Evolutionary conservation across 1,140 invertebrate species (phyloP).

Genomic region (Galleria mellonella): DNA sequence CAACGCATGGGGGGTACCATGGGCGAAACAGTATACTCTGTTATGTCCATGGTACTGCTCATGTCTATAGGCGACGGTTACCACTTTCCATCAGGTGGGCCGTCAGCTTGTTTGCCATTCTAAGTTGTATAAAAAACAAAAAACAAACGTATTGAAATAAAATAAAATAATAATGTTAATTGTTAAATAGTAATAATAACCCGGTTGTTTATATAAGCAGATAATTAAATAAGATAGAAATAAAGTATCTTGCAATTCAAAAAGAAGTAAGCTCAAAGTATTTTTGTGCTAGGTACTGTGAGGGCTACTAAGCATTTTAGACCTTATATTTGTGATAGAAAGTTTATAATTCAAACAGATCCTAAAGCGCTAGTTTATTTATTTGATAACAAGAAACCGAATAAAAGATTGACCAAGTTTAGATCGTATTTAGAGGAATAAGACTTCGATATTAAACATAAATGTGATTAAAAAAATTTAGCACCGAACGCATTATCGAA

Average conservation of each 20-base stretch:
- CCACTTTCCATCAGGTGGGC: too few species aligned
- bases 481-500: conserved; percentile 18
- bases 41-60: too few species aligned
- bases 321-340: conserved; percentile 16
- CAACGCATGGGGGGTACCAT: too few species aligned
- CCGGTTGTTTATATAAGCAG: conserved; percentile 21
- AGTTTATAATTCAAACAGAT: conserved; percentile 51
- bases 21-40: too few species aligned
- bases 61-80: too few species aligned
- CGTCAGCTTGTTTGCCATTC: too few species aligned
- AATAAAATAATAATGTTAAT: too few species aligned
- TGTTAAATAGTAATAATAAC: conserved; percentile 13
- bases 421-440: conserved; percentile 39
- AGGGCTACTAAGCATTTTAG: conserved; percentile 24
- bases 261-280: too few species aligned
- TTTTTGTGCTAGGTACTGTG: too few species aligned
- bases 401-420: conserved; percentile 20
- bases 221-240: conserved; percentile 29
- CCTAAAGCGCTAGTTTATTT: conserved; percentile 38
- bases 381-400: conserved; percentile 16
- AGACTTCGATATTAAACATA: conserved; percentile 43
- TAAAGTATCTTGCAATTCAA: conserved; percentile 31
- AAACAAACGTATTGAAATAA: too few species aligned
- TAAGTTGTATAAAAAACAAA: too few species aligned
- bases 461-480: conserved; percentile 22